A percentile compares a stretch with the other conserved stretches of the same genome.
Evolutionary conservation across 2,113 vertebrate genomes (phyloP).

Genomic region (Fukomys damarensis): DNA sequence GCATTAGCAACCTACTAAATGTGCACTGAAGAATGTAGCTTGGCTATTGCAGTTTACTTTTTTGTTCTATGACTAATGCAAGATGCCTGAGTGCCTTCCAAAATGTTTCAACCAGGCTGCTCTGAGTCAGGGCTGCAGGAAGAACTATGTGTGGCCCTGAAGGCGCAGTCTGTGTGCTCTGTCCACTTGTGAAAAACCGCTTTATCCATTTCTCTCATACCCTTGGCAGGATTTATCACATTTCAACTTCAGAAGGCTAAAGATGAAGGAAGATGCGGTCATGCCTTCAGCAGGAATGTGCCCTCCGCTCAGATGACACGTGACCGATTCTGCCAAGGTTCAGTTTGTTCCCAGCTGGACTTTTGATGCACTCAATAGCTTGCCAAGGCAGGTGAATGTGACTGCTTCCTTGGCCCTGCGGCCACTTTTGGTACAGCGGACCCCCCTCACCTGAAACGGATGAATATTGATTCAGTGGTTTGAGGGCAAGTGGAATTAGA

Average conservation of each 20-base stretch:
- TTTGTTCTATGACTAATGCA: not conserved
- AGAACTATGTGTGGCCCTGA: not conserved
- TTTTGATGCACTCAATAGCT: not conserved
- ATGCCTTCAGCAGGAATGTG: not conserved
- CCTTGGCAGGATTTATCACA: not conserved
- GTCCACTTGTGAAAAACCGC: not conserved
- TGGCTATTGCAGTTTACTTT: not conserved
- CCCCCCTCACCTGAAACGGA: not conserved
- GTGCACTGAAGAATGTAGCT: not conserved
- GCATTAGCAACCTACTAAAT: not conserved
- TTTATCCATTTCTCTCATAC: not conserved
- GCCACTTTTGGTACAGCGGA: not conserved
- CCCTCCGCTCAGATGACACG: not conserved
- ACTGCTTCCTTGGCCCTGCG: not conserved
- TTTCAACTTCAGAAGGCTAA: constrained; percentile 1
- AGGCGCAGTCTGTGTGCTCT: not conserved
- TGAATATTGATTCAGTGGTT: not conserved
- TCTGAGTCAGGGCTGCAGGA: no score
- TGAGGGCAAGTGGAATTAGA: constrained; percentile 17
- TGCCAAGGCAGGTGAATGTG: not conserved
- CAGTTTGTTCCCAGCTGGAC: not conserved
- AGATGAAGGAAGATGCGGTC: not conserved
- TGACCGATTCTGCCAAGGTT: not conserved
- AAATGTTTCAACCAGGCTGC: not conserved
- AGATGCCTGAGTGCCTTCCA: not conserved